These are phyloP conservation scores for Drosophila ogumai DNA, from an alignment of 1,140 invertebrate genomes.

Conservation along the genomic window DNA sequence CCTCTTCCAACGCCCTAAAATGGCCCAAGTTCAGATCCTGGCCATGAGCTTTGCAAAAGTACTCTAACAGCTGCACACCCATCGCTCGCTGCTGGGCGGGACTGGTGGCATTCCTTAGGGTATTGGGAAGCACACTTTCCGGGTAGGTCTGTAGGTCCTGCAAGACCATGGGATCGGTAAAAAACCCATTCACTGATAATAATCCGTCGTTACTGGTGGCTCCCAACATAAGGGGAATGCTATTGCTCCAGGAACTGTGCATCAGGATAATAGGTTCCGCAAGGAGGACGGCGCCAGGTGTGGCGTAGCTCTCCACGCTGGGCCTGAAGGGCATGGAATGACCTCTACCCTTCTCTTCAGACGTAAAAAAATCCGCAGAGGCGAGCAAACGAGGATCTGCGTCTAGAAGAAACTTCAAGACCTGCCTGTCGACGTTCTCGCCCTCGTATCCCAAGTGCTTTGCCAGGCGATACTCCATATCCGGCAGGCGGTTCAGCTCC, in stretches of 20 bases:
- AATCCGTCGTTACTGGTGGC: slow-evolving; percentile 47
- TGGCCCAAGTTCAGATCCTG: slow-evolving; percentile 4
- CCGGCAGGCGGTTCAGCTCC: slow-evolving; percentile 41
- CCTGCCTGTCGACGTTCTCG: slow-evolving; percentile 41
- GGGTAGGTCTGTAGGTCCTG: slow-evolving; percentile 13
- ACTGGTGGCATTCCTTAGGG: slow-evolving; percentile 16
- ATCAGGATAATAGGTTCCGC: slow-evolving; percentile 48
- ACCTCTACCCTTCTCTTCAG: slow-evolving; percentile 14
- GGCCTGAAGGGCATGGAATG: slow-evolving; percentile 30
- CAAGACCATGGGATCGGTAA: slow-evolving; percentile 2
- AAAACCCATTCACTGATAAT: not conserved
- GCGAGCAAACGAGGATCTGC: slow-evolving; percentile 41
- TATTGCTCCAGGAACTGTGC: slow-evolving; percentile 58
- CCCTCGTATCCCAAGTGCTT: slow-evolving; percentile 71
- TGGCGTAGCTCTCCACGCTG: slow-evolving; percentile 46
- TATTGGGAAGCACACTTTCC: slow-evolving; percentile 43
- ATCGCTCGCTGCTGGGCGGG: slow-evolving; percentile 28
- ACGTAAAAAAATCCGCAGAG: slow-evolving; percentile 32
- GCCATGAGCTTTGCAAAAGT: slow-evolving; percentile 27
- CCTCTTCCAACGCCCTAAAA: not conserved
- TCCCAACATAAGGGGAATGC: slow-evolving; percentile 68
- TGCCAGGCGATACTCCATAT: slow-evolving; percentile 67
- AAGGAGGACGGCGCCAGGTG: slow-evolving; percentile 37
- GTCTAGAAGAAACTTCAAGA: slow-evolving; percentile 44
- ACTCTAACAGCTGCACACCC: slow-evolving; percentile 32